These are phyloP conservation scores for Xanthorhoe spadicearia DNA, from an alignment of 2,888 invertebrate species.

Conservation along the genomic window DNA sequence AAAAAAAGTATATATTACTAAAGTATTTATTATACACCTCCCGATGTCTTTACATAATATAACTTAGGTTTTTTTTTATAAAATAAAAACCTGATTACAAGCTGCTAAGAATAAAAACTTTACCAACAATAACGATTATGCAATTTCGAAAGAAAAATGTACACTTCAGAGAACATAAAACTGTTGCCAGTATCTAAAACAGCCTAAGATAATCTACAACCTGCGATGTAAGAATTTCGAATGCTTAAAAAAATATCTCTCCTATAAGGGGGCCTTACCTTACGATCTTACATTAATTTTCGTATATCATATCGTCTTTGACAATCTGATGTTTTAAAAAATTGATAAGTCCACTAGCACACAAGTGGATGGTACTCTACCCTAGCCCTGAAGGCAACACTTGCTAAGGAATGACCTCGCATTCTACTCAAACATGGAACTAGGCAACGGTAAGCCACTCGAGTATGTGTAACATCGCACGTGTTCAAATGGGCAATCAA, in stretches of 20 bases:
- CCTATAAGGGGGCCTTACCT: conserved; percentile 82
- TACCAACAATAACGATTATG: conserved; percentile 81
- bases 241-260: conserved; percentile 84
- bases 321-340: conserved; percentile 76
- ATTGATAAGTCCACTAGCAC: conserved; percentile 67
- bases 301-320: conserved; percentile 83
- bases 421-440: conserved; percentile 51
- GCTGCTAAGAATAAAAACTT: conserved; percentile 79
- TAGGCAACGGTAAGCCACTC: conserved; percentile 65
- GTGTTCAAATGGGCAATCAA: conserved; percentile 69
- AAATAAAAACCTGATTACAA: conserved; percentile 79
- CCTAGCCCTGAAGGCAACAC: conserved; percentile 65
- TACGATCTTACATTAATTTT: conserved; percentile 80
- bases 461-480: conserved; percentile 67
- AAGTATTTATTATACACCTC: conserved; percentile 79
- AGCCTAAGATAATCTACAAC: conserved; percentile 64
- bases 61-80: conserved; percentile 67
- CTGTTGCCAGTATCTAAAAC: conserved; percentile 50
- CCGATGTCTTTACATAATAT: conserved; percentile 73
- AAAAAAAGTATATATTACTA: conserved; percentile 70
- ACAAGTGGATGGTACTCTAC: conserved; percentile 63
- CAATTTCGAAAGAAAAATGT: conserved; percentile 72
- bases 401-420: conserved; percentile 57
- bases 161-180: conserved; percentile 52
- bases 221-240: conserved; percentile 77